phyloP scores from a whole-genome alignment of 2,888 invertebrate genomes.

The Caenorhabditis angaria region DNA sequence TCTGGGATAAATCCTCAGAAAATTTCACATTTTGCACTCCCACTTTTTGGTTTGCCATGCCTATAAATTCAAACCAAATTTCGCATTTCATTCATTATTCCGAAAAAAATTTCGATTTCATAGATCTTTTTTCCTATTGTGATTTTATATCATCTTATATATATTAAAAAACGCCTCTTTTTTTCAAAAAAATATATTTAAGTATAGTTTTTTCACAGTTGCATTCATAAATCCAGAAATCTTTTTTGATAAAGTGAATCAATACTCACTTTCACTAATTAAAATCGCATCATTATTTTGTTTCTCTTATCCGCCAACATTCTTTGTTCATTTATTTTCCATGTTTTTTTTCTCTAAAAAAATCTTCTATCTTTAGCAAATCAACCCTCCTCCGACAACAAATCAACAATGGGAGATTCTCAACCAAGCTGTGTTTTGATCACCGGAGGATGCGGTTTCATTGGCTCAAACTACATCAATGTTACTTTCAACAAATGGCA shows the following conservation, averaged over 20 bases:
- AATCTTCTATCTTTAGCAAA: background rate
- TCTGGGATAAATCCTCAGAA: background rate
- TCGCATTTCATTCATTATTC: background rate
- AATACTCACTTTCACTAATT: no score
- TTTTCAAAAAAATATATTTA: no score
- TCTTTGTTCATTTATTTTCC: constrained; percentile 13
- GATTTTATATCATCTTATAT: no score
- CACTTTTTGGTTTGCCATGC: background rate
- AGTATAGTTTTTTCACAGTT: no score
- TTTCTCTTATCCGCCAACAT: constrained; percentile 3
- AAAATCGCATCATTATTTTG: constrained; percentile 7
- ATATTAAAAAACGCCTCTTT: no score
- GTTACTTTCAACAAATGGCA: constrained; percentile 65
- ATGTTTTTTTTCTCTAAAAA: constrained; percentile 6
- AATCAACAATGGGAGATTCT: constrained; percentile 40
- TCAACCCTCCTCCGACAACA: background rate
- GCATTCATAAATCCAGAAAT: no score
- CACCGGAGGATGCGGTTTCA: constrained; percentile 72
- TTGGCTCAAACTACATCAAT: constrained; percentile 72
- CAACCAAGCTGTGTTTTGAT: constrained; percentile 62
- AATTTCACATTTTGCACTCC: background rate
- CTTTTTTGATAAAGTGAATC: no score
- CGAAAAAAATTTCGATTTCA: background rate
- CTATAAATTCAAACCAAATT: background rate
- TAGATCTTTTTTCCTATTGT: background rate